Conservation (phyloP, 2,797 vertebrate genomes). For the Natrix natrix region DNA sequence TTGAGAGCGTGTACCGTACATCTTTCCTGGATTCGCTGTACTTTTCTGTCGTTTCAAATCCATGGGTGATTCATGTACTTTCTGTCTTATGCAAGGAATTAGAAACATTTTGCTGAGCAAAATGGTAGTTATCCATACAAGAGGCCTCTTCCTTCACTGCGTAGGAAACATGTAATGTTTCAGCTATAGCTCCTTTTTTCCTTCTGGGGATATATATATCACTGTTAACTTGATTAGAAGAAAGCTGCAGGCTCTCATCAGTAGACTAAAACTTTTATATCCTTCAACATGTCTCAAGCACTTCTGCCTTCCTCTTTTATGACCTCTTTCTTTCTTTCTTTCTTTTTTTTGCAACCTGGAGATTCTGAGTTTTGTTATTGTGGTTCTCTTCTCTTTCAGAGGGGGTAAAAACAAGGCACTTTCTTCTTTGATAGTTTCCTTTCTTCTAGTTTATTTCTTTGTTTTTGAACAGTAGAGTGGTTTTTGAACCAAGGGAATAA, state of each 20-base stretch:
- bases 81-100: slow-evolving; percentile 41
- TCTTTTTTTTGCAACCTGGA: slow-evolving; percentile 4
- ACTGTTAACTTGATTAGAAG: slow-evolving; percentile 59
- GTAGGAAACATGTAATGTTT: slow-evolving; percentile 43
- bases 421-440: not conserved
- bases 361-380: slow-evolving; percentile 28
- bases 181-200: slow-evolving; percentile 57
- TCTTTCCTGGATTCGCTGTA: slow-evolving; percentile 25
- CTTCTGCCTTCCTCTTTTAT: slow-evolving; percentile 34
- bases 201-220: slow-evolving; percentile 40
- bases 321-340: not conserved
- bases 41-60: slow-evolving; percentile 40
- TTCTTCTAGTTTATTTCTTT: not conserved
- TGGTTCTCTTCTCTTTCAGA: slow-evolving; percentile 18
- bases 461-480: slow-evolving; percentile 16
- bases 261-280: slow-evolving; percentile 27
- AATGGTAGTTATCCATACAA: slow-evolving; percentile 39
- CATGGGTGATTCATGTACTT: slow-evolving; percentile 53
- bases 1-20: slow-evolving; percentile 22
- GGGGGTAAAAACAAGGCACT: slow-evolving; percentile 7
- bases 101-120: slow-evolving; percentile 39
- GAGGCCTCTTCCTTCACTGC: slow-evolving; percentile 26
- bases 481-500: not conserved
- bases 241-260: slow-evolving; percentile 14
- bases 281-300: slow-evolving; percentile 5